These are phyloP conservation scores for Cavia porcellus DNA, from an alignment of 2,113 vertebrate species.

Conservation along the genomic window DNA sequence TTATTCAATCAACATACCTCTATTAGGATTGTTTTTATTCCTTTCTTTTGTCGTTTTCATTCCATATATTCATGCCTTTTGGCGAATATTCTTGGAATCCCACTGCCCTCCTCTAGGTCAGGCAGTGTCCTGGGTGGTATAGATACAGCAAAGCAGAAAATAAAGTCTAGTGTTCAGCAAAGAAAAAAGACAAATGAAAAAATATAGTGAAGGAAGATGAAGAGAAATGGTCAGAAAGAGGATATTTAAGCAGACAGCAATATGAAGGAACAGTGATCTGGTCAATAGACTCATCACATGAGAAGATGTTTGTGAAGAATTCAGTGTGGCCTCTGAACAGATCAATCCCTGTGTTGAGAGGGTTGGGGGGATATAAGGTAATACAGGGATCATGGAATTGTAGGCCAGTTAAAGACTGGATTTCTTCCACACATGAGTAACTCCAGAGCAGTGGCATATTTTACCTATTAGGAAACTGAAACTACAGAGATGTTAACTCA, in stretches of 20 bases:
- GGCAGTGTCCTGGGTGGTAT: not conserved
- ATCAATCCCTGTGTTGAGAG: not conserved
- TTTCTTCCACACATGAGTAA: not conserved
- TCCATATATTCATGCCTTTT: not conserved
- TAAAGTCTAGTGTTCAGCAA: not conserved
- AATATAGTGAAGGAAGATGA: not conserved
- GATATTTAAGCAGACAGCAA: not conserved
- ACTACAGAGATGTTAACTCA: not conserved
- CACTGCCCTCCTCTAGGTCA: not conserved
- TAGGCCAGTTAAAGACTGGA: not conserved
- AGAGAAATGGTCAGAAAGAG: not conserved
- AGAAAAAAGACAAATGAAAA: not conserved
- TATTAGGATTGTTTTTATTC: not conserved
- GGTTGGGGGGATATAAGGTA: not conserved
- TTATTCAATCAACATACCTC: not conserved
- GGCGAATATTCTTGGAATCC: not conserved
- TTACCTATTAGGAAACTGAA: not conserved
- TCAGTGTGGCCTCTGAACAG: not conserved
- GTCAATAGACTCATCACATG: not conserved
- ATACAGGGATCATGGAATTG: not conserved
- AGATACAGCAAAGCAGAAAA: not conserved
- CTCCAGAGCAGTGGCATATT: not conserved
- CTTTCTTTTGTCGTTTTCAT: not conserved
- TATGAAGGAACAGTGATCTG: not conserved
- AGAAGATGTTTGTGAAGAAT: not conserved